Base-by-base conservation (phyloP, 2,113 vertebrate genomes). In the Lates calcarifer region DNA sequence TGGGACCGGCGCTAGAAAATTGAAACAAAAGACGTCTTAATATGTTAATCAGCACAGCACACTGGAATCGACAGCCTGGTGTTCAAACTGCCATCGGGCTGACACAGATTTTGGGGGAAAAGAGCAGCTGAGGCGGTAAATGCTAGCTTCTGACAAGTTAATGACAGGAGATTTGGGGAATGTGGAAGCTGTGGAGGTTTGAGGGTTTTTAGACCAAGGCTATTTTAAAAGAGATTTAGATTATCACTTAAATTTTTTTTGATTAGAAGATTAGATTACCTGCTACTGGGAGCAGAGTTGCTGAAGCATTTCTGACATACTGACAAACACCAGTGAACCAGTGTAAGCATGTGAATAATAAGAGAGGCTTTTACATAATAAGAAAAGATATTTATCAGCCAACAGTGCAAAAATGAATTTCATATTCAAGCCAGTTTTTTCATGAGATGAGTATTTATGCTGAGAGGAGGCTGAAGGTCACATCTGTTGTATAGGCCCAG, bases 1-100 rank as follows among this genome's bases (percentile, higher is more conserved):
- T 99, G 85, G 98, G 98, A 87, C 98, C 98, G 80, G 98, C 98
- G 90, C 98, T 99, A 91, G 83, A 96, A 78, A 84, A 86, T 51
- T 39, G 26, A 90, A 89, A 89, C 33, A 89, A 76, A 83, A 76
- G 55, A 81, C 33, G 24, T 55, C 75, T 91, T 82, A 87, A 81
- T 82, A 80, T 89, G 88, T 75, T 79, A 80, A 83, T 77, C 39
- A 66, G 76, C n/a, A 4, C 28, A 1, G 73, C 4, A 33, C 51
- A 74, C 3, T 6, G 61, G 57, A 81, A 62, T 24, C 3, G 61
- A 79, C 87, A 74, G 75, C 76, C 29, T 61, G 77, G 58, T 53
- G 87, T 20, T 87, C 60, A 1, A 58, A 76, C 22, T 14, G 76
- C 82, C 79, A 12, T 55, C 1, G 53, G 83, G 74, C 45, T 47